A percentile compares a stretch with the other conserved stretches of the same genome.
These are phyloP conservation scores for Alloscopus bannaensis DNA, from an alignment of 2,888 invertebrate genomes.

Conservation along the genomic window DNA sequence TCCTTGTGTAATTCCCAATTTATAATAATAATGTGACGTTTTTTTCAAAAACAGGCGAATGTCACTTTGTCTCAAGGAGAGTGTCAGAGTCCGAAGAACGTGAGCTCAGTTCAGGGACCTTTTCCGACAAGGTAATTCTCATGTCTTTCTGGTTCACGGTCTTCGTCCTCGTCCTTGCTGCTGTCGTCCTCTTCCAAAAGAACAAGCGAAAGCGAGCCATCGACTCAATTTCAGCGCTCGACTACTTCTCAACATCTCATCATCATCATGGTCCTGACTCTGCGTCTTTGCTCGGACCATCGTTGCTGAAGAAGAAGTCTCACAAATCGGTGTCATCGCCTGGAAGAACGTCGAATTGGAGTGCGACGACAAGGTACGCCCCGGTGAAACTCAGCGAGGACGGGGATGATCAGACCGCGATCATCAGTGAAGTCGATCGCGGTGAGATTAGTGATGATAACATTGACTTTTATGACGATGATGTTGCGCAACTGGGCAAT, in stretches of 20 bases:
- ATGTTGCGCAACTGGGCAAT: constrained; percentile 44
- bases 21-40: neutral
- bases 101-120: constrained; percentile 58
- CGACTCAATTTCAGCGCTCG: constrained; percentile 6
- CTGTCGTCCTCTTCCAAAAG: constrained; percentile 61
- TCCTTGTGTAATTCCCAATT: too few species aligned
- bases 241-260: constrained; percentile 27
- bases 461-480: constrained; percentile 34
- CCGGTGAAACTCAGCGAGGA: constrained; percentile 64
- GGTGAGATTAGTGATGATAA: neutral
- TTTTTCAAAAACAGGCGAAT: constrained; percentile 60
- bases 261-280: constrained; percentile 7
- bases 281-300: constrained; percentile 27
- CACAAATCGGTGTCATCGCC: neutral
- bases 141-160: constrained; percentile 70
- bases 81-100: constrained; percentile 70
- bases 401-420: constrained; percentile 57
- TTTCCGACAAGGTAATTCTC: constrained; percentile 66
- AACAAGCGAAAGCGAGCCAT: constrained; percentile 25
- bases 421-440: neutral
- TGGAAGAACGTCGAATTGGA: constrained; percentile 14
- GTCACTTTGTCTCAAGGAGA: constrained; percentile 69
- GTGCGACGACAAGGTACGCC: constrained; percentile 60
- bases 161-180: constrained; percentile 64
- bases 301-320: neutral